Evolutionary conservation across 1,140 invertebrate genomes (phyloP), one percentile per base, ranked within the genome.

Genomic region (Mactra quadrangularis): DNA sequence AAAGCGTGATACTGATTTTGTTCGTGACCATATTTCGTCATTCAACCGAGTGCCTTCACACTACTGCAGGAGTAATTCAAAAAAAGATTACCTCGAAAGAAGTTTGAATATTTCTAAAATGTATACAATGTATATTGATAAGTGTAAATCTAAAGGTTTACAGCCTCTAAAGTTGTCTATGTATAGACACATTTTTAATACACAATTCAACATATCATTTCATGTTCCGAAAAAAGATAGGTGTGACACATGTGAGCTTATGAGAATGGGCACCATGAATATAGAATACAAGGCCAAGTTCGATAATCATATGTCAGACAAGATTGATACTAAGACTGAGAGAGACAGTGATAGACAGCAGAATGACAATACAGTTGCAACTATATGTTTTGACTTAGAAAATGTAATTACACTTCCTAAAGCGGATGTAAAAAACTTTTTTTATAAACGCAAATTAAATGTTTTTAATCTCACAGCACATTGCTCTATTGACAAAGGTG

Each of bases 171-270:
- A 84, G 47, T 22, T 29, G 25, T 50, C 60, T 19, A 62, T 79
- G n/a, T 86, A 86, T 55, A 25, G 60, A 33, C 41, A 62, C 15
- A 57, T 86, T n/a, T 86, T 79, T 35, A 86, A 83, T 31, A 66
- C 0, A 2, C 62, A 86, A 38, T 86, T 83, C 50, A 84, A 86
- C 70, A 25, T 86, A 22, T 59, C 38, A 17, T 84, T 86, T 41
- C 64, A 84, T 41, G 35, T n/a, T n/a, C n/a, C n/a, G n/a, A n/a
- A n/a, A n/a, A n/a, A n/a, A n/a, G n/a, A n/a, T n/a, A n/a, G n/a
- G 31, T 84, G 82, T 59, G 77, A 84, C n/a, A 15, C 22, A 1
- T 86, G 85, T 53, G 45, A 50, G 25, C 33, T 41, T 41, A 33
- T 27, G 4, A 25, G 50, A 52, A 33, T 22, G 55, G 11, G 22